Evolutionary conservation across 2,888 invertebrate species (phyloP), one percentile per base, ranked within the genome.

Genomic region (Drepanosiphum platanoidis): DNA sequence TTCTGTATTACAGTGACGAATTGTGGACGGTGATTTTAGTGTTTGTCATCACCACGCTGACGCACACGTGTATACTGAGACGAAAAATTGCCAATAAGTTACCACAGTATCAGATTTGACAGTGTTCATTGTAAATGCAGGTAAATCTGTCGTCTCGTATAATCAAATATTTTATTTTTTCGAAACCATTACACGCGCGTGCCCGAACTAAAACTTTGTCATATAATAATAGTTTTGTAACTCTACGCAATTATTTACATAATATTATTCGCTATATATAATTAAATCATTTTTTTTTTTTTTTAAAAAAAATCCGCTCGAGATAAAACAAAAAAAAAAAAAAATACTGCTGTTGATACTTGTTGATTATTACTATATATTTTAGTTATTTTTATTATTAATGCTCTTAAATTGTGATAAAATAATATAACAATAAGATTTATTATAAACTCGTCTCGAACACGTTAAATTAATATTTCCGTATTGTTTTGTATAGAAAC

Each of bases 61-160:
- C 77, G 39, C 84, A 84, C 58, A 64, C 42, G 15, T 77, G 84
- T 32, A 84, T 84, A 68, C 66, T 84, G 3, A 58, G 39, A 77
- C 75, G 84, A 4, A 84, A 84, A 84, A 84, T 84, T 70, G 84
- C 68, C 68, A 70, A 30, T 58, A 84, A 84, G 39, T 84, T 84
- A 77, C 84, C 84, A 32, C 84, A 84, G 58, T 84, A 84, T 84
- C 84, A 84, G 58, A 84, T 84, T 36, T 84, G 9, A 84, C n/a
- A n/a, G 27, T 58, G 8, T 36, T 22, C 22, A 70, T 18, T 32
- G 9, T 42, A n/a, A 7, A 30, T 27, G n/a, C 15, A 32, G 1
- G 13, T 70, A 52, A 27, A 27, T 61, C 27, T 61, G 34, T n/a
- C n/a, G n/a, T n/a, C n/a, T n/a, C n/a, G n/a, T n/a, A n/a, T n/a